Evolutionary conservation across 2,113 vertebrate species (phyloP), one percentile per base, ranked within the genome.

Genomic region (Anhinga anhinga): DNA sequence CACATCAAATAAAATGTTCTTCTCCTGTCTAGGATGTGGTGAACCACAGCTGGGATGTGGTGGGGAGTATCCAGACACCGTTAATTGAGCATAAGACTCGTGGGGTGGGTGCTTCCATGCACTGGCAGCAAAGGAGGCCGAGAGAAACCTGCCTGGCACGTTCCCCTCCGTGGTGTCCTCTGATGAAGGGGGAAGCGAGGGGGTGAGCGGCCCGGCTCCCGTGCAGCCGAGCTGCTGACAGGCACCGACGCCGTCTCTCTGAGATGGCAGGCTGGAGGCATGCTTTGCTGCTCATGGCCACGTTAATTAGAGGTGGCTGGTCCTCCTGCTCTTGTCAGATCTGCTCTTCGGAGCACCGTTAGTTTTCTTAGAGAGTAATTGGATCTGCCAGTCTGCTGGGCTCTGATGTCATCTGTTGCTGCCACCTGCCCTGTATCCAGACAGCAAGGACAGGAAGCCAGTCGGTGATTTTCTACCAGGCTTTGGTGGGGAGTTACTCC

Each of bases 1-100:
- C 11, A 2, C 10, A 0, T 42, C 0, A 3, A 25, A 14, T 11
- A 7, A 45, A 63, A 67, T 20, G 38, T 29, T 44, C 52, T 26
- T 29, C 38, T 61, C 9, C 62, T 23, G 25, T 55, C 38, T 44
- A 6, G 67, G 59, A 42, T 26, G 29, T 9, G 13, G 30, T 45
- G 55, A 45, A 6, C 15, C 23, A 2, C 25, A 20, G n/a, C 47
- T 23, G 86, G n/a, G 65, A 16, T 17, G 53, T 1, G 2, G 53
- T 10, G 34, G 34, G 73, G 32, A 55, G 26, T 5, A 9, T 22
- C 32, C 49, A 32, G 42, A 50, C 17, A 0, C 50, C 2, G 0
- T 12, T 30, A 26, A n/a, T 13, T 7, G 49, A 25, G 40, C 20
- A 1, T 10, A 19, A 34, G 30, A 2, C 30, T 55, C 5, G 0